Base-by-base conservation (phyloP, 2,113 vertebrate genomes). In the Alouatta palliata region DNA sequence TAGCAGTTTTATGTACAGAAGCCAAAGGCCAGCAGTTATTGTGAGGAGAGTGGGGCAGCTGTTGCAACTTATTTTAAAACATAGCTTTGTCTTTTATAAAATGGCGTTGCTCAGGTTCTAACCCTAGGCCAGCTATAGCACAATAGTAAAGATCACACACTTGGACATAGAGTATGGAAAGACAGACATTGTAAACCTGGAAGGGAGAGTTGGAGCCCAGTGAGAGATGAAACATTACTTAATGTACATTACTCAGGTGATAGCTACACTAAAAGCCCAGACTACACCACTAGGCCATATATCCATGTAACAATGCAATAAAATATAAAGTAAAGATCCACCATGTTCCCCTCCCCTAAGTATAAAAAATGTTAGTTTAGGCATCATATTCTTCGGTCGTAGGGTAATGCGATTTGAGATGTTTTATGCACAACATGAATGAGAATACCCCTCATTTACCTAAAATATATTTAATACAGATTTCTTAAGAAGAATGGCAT, bases 371-470 rank as follows among this genome's bases (percentile, higher is more conserved):
- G n/a, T 86, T 68, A 70, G 79, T 80, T 90, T 83, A n/a, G 30
- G 40, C 86, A n/a, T 91, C 70, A 54, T 96, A 75, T 93, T 97
- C 49, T 80, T 82, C 54, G 17, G 52, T 23, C 79, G 80, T 81
- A 81, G 73, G 64, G 21, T 84, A 96, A 93, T 52, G 40, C 35
- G 10, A 14, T 83, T 95, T 95, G 68, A 93, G 77, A 23, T 91
- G 25, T 91, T 96, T 88, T 66, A 71, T 94, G 80, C 37, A 77
- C 35, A 95, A 79, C 2, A 20, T 64, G 25, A 77, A 37, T 85
- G 66, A 91, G 25, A 93, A 32, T 81, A 54, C 27, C 25, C 76
- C 8, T 87, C 11, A 27, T 77, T 93, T 20, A 32, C 17, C 45
- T 54, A 21, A 77, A 47, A 82, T 35, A 77, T 71, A 21, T 37